Evolutionary conservation across 1,140 invertebrate species (phyloP), one percentile per base, ranked within the genome.

Genomic region (Battus philenor): DNA sequence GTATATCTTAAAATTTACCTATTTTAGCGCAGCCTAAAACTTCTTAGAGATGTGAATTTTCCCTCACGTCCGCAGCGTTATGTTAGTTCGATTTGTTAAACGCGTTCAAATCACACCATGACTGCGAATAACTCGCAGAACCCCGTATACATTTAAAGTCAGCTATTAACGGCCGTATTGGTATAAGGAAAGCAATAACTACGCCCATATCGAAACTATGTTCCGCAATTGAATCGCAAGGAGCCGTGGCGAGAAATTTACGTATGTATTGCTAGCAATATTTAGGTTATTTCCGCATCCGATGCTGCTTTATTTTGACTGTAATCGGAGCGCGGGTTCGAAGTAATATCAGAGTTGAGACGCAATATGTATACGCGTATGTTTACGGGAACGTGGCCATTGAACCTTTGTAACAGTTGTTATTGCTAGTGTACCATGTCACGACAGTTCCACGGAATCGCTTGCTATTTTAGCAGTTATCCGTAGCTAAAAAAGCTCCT

Each of bases 81-180:
- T 15, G 17, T 36, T 17, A 10, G 33, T 36, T 20, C 33, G 33
- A 20, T 36, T 18, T 36, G 33, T 36, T 36, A 10, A 9, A 36
- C 33, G 33, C 33, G 15, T 17, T 36, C 20, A 20, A 36, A 36
- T 36, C 33, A 20, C 33, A 36, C 33, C 16, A 36, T 36, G 33
- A 36, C 33, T 36, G 18, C n/a, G 33, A 36, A 36, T 36, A 36
- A 36, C 33, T 36, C 5, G 17, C 4, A 20, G 15, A 18, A 36
- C 20, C 22, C 29, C 45, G 47, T 44, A 50, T 51, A 58, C 44
- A 53, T 56, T 59, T 31, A 56, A 56, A 65, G 36, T 43, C 30
- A 47, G 27, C 44, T 52, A 56, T 61, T 56, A 54, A 56, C 41
- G 50, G 47, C 45, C 41, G 58, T 66, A 66, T 66, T 61, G 52